Conservation (phyloP, 2,113 vertebrate species). For the Charadrius vociferus region DNA sequence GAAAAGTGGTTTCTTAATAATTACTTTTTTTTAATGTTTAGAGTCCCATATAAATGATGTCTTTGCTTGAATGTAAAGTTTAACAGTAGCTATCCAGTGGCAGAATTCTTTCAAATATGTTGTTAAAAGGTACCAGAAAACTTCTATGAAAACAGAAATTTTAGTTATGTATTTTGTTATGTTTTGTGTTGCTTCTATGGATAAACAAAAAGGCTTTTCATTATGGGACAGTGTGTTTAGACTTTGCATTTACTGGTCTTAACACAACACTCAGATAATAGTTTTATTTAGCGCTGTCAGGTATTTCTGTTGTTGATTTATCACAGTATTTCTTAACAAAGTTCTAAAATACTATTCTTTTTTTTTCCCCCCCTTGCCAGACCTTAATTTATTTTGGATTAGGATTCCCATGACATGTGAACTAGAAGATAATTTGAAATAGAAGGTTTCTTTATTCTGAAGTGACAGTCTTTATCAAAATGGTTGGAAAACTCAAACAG, state of each 20-base stretch:
- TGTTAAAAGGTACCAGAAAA: background rate
- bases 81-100: background rate
- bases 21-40: background rate
- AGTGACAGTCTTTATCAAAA: constrained; percentile 60
- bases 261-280: background rate
- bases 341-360: background rate
- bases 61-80: background rate
- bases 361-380: constrained; percentile 2
- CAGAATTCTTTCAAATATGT: background rate
- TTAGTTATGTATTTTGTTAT: background rate
- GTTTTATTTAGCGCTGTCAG: background rate
- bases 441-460: background rate
- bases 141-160: background rate
- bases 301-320: background rate
- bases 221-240: background rate
- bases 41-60: background rate
- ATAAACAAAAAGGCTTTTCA: background rate
- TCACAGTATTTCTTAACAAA: background rate
- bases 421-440: constrained; percentile 10
- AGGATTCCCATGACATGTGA: constrained; percentile 64
- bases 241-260: background rate
- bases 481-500: constrained; percentile 96
- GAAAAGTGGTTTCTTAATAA: background rate
- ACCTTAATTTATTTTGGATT: constrained; percentile 42
- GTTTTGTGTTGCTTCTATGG: background rate